phyloP scores from a whole-genome alignment of 92 coral and sea anemone genomes.

The Metridium senile region DNA sequence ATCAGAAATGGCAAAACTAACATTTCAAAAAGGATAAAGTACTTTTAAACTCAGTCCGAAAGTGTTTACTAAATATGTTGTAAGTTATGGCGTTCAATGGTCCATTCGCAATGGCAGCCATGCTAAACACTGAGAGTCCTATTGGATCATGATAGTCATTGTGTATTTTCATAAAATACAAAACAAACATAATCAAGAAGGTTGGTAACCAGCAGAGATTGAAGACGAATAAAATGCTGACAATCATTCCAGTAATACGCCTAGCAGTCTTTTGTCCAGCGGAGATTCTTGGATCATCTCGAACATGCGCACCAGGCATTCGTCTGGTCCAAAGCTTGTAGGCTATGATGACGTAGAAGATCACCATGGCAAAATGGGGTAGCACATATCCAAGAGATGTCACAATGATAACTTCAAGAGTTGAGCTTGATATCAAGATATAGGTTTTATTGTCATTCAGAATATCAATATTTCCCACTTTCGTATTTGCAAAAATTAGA shows the following conservation, averaged over 20 bases:
- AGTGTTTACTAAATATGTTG: background rate
- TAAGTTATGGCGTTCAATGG: background rate
- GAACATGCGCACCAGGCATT: slow-evolving; percentile 29
- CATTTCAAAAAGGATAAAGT: too few species aligned
- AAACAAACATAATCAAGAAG: background rate
- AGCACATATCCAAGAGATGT: slow-evolving; percentile 8
- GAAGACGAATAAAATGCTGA: slow-evolving; percentile 6
- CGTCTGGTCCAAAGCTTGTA: slow-evolving; percentile 39
- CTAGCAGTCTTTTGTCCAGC: slow-evolving; percentile 13
- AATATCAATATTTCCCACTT: background rate
- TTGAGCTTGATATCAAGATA: background rate
- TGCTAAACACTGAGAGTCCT: background rate
- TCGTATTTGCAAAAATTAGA: background rate
- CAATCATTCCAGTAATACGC: slow-evolving; percentile 24
- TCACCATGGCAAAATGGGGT: slow-evolving; percentile 32
- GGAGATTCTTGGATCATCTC: background rate
- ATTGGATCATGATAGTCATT: background rate
- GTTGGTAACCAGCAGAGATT: slow-evolving; percentile 29
- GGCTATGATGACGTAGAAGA: slow-evolving; percentile 27
- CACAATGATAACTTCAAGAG: background rate
- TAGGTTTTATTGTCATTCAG: background rate
- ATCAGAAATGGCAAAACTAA: too few species aligned
- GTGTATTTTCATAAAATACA: background rate
- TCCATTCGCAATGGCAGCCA: background rate
- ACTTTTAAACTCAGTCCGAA: background rate